These are phyloP conservation scores for Amphiprion percula DNA, from an alignment of 2,113 vertebrate species.

Conservation along the genomic window DNA sequence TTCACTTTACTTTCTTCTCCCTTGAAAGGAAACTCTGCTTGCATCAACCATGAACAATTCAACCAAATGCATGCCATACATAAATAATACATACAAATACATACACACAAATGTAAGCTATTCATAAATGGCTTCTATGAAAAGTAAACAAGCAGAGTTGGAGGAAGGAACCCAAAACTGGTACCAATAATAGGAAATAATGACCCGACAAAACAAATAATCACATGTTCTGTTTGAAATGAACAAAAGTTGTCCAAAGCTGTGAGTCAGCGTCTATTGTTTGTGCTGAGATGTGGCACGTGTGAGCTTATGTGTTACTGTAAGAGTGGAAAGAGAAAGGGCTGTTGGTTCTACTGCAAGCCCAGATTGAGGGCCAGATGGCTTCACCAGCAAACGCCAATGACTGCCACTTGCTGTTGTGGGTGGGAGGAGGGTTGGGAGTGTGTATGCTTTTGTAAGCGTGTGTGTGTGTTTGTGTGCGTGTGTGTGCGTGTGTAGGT, in stretches of 20 bases:
- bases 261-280: slow-evolving; percentile 22
- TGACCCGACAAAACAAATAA: background rate
- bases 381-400: slow-evolving; percentile 65
- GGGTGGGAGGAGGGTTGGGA: slow-evolving; percentile 35
- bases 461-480: background rate
- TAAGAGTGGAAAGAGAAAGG: slow-evolving; percentile 36
- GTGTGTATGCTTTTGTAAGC: background rate
- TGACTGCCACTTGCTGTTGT: slow-evolving; percentile 52
- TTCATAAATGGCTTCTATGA: background rate
- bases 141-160: background rate
- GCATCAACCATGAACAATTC: slow-evolving; percentile 19
- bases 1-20: background rate
- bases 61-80: background rate
- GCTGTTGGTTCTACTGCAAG: slow-evolving; percentile 32
- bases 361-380: slow-evolving; percentile 82
- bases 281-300: slow-evolving; percentile 19
- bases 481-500: background rate
- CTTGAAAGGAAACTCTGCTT: background rate
- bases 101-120: slow-evolving; percentile 13
- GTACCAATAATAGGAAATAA: background rate
- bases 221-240: background rate
- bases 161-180: background rate
- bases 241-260: background rate
- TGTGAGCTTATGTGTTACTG: slow-evolving; percentile 30
- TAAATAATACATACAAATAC: background rate